Conservation (phyloP, 2,113 vertebrate genomes). For the Aramus guarauna region DNA sequence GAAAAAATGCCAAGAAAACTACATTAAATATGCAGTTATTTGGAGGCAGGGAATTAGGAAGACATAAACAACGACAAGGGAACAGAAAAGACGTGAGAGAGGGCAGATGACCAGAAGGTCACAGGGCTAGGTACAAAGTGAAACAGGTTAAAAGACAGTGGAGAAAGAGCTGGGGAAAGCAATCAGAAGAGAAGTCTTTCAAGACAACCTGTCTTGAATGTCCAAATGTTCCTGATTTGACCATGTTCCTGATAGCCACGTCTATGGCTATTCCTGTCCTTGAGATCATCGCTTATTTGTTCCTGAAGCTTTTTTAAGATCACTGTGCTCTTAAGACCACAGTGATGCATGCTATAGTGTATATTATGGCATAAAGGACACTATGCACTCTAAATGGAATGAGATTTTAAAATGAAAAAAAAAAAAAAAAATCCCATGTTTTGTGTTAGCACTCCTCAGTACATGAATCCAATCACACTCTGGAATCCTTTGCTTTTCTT, state of each 20-base stretch:
- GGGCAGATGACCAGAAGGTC: neutral
- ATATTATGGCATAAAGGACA: neutral
- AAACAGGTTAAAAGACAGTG: neutral
- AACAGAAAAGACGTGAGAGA: neutral
- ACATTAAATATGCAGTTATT: neutral
- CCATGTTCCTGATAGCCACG: neutral
- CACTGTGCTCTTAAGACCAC: neutral
- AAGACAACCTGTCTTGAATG: neutral
- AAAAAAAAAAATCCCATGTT: neutral
- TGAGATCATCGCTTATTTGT: neutral
- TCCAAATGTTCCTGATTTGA: neutral
- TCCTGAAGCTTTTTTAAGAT: neutral
- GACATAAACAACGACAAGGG: neutral
- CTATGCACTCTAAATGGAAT: neutral
- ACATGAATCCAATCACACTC: neutral
- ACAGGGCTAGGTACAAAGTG: neutral
- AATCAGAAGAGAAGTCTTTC: neutral
- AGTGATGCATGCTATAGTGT: neutral
- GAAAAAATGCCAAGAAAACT: neutral
- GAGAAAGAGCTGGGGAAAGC: neutral
- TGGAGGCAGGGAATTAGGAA: neutral
- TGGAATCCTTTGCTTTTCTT: neutral
- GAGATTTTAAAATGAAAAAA: neutral
- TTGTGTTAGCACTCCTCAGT: neutral
- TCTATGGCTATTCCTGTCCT: neutral